Percentiles rank a stretch among this genome's conserved stretches.
Evolutionary conservation across 2,113 vertebrate genomes (phyloP).

Genomic region (Ammodytes dubius): DNA sequence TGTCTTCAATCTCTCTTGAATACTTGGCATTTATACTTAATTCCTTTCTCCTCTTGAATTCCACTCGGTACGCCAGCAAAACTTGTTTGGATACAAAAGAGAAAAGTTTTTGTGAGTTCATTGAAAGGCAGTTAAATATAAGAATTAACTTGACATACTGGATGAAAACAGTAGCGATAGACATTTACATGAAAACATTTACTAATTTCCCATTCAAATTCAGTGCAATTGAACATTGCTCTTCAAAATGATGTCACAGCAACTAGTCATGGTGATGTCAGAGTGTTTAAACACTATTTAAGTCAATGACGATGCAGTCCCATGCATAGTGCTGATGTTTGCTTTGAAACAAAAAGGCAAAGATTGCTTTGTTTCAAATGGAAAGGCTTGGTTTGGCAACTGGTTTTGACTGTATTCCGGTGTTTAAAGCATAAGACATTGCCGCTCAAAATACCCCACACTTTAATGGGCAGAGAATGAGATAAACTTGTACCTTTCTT

Average conservation of each 20-base stretch:
- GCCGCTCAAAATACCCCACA: background rate
- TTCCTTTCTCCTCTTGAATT: constrained; percentile 86
- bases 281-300: background rate
- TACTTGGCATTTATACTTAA: constrained; percentile 84
- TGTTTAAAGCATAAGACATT: background rate
- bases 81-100: constrained; percentile 57
- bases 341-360: constrained; percentile 18
- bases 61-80: constrained; percentile 82
- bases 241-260: background rate
- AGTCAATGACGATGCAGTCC: background rate
- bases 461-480: background rate
- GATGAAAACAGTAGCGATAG: too few species aligned
- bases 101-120: background rate
- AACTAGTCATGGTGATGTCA: background rate
- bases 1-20: constrained; percentile 76
- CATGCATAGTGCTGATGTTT: constrained; percentile 27
- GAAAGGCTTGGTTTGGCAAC: rapidly evolving
- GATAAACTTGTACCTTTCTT: constrained; percentile 74
- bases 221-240: background rate
- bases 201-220: background rate
- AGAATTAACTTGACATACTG: background rate
- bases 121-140: background rate
- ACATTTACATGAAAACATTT: background rate
- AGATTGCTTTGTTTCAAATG: constrained; percentile 2
- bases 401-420: background rate